phyloP scores from a whole-genome alignment of 2,797 vertebrate species.

The Hylomyscus alleni region DNA sequence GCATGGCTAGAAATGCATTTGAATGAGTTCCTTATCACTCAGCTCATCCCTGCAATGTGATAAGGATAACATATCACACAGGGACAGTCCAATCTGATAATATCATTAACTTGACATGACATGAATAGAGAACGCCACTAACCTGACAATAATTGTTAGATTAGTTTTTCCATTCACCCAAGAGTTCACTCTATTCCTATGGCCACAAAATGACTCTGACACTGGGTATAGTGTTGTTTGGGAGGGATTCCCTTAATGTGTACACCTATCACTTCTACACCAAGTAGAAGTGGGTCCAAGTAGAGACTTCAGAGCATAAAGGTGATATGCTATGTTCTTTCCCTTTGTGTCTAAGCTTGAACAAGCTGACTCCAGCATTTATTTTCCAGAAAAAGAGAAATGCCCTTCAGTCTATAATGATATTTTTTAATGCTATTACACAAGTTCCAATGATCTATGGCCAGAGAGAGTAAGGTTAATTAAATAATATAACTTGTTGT shows the following conservation, averaged over 20 bases:
- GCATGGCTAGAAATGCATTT: neutral
- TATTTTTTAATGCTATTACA: conserved; percentile 9
- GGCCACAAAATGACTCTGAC: neutral
- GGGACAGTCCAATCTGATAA: neutral
- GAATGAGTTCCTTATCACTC: no score
- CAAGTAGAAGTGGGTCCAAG: neutral
- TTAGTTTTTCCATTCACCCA: neutral
- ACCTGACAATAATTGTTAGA: neutral
- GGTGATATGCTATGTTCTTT: neutral
- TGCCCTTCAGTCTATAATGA: neutral
- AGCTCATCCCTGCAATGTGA: neutral
- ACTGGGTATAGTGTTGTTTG: neutral
- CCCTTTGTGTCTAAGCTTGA: neutral
- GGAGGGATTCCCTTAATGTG: neutral
- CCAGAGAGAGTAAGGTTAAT: neutral
- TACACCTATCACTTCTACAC: neutral
- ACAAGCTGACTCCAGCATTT: neutral
- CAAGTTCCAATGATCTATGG: neutral
- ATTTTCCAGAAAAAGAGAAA: neutral
- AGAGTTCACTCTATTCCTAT: neutral
- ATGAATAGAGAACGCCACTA: neutral
- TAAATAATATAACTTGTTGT: neutral
- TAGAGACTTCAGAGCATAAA: neutral
- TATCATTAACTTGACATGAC: neutral
- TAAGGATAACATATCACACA: neutral